These are phyloP conservation scores for Agriopis leucophaearia DNA, from an alignment of 2,888 invertebrate genomes.

Conservation along the genomic window DNA sequence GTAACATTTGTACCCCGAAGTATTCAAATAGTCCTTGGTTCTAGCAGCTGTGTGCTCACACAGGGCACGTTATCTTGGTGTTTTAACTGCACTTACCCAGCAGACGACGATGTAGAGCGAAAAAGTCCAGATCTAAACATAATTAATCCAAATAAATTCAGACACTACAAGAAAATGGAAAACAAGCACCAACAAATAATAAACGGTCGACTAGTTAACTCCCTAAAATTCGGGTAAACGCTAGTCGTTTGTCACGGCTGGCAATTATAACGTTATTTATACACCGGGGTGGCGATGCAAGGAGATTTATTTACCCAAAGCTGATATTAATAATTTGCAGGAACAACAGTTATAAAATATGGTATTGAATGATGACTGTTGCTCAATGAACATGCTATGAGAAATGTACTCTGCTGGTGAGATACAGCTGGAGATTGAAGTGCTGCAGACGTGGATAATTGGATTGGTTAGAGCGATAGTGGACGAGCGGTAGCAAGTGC, in stretches of 20 bases:
- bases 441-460: no score
- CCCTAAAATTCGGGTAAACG: constrained; percentile 54
- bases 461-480: no score
- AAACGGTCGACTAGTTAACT: constrained; percentile 47
- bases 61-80: no score
- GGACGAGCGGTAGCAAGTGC: no score
- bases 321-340: constrained; percentile 39
- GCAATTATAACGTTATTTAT: constrained; percentile 83
- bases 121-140: constrained; percentile 2
- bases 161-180: constrained; percentile 28
- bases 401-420: background rate
- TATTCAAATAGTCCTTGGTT: no score
- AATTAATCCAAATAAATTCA: constrained; percentile 26
- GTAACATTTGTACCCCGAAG: no score
- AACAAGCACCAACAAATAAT: constrained; percentile 38
- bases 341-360: constrained; percentile 31
- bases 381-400: background rate
- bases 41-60: no score
- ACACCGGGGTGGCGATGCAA: constrained; percentile 63
- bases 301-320: constrained; percentile 62
- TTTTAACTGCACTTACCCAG: no score
- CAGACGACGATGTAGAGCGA: no score
- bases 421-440: background rate
- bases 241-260: constrained; percentile 77
- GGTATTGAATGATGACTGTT: constrained; percentile 24